Evolutionary conservation across 2,888 invertebrate species (phyloP).

Genomic region (Gandaritis pyraliata): DNA sequence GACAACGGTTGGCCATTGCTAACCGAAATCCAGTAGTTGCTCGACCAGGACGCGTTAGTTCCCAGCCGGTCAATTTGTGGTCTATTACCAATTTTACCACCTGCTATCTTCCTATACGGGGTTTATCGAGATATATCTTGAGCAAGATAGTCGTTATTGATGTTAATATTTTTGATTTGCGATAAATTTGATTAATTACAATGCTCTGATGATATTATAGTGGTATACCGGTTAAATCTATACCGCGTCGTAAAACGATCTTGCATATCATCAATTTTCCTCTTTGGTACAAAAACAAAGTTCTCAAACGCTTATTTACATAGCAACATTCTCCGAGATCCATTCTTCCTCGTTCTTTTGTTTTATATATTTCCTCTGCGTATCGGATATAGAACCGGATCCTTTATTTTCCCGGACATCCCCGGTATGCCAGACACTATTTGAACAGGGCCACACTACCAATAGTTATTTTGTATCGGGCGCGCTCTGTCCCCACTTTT

Average conservation of each 20-base stretch:
- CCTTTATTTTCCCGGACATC: conserved; percentile 26
- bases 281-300: neutral
- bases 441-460: conserved; percentile 38
- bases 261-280: no score
- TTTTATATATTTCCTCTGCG: conserved; percentile 22
- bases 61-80: conserved; percentile 45
- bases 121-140: neutral
- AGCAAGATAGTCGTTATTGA: neutral
- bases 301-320: neutral
- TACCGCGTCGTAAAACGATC: no score
- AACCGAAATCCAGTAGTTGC: conserved; percentile 26
- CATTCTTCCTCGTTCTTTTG: conserved; percentile 12
- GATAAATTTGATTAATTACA: neutral
- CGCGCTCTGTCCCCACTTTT: conserved; percentile 44
- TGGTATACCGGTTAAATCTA: no score
- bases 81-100: conserved; percentile 36
- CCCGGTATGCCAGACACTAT: conserved; percentile 19
- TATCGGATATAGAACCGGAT: conserved; percentile 23
- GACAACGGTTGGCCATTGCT: conserved; percentile 25
- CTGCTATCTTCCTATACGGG: neutral
- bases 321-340: conserved; percentile 6
- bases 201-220: neutral
- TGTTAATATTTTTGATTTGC: neutral
- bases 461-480: conserved; percentile 50
- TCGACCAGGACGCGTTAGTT: conserved; percentile 12